Percentiles rank a stretch among this genome's conserved stretches.
phyloP scores from a whole-genome alignment of 2,888 invertebrate genomes.

The Andrena haemorrhoa region DNA sequence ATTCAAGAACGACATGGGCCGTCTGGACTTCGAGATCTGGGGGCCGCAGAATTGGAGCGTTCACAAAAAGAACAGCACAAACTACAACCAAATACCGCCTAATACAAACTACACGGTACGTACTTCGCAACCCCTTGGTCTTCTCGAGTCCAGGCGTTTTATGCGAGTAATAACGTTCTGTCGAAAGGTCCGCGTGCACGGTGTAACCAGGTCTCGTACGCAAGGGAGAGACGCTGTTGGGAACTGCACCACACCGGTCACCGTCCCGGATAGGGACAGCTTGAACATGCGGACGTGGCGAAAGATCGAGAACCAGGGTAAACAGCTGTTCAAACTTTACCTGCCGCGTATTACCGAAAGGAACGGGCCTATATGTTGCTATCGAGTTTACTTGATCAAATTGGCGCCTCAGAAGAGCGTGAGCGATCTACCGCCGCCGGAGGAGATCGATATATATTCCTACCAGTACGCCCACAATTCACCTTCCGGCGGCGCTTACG shows the following conservation, averaged over 20 bases:
- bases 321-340: slow-evolving; percentile 91
- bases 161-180: slow-evolving; percentile 19
- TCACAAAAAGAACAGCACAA: slow-evolving; percentile 83
- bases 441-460: slow-evolving; percentile 89
- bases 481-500: slow-evolving; percentile 90
- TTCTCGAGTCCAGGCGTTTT: background rate
- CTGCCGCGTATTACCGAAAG: slow-evolving; percentile 92
- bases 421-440: slow-evolving; percentile 89
- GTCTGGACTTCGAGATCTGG: slow-evolving; percentile 85
- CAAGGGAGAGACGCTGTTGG: slow-evolving; percentile 89
- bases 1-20: slow-evolving; percentile 86
- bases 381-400: slow-evolving; percentile 92
- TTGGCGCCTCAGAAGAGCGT: slow-evolving; percentile 88
- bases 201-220: slow-evolving; percentile 91
- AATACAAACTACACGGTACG: slow-evolving; percentile 94
- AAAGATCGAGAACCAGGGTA: slow-evolving; percentile 88
- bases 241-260: slow-evolving; percentile 90
- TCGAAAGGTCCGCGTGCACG: slow-evolving; percentile 87
- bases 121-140: background rate
- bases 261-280: slow-evolving; percentile 89
- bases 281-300: slow-evolving; percentile 88
- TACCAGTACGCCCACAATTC: slow-evolving; percentile 91
- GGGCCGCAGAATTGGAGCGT: slow-evolving; percentile 88
- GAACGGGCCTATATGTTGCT: slow-evolving; percentile 95
- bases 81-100: slow-evolving; percentile 90